phyloP scores from a whole-genome alignment of 1,140 invertebrate species.

The Riptortus pedestris region DNA sequence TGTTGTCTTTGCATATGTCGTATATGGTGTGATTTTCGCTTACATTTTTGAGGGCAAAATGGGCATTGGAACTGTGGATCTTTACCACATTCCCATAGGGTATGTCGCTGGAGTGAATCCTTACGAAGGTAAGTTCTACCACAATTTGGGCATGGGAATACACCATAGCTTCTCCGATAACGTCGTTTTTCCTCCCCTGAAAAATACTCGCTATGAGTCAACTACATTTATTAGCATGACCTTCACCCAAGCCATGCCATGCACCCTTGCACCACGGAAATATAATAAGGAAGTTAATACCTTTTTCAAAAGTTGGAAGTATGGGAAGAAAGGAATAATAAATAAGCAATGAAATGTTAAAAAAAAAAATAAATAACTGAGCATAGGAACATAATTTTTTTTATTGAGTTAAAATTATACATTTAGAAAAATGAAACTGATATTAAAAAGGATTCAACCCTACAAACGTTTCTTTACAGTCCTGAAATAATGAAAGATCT shows the following conservation, averaged over 20 bases:
- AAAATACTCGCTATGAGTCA: constrained; percentile 11
- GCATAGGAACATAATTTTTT: background rate
- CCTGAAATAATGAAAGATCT: background rate
- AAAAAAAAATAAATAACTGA: constrained; percentile 5
- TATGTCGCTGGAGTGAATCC: constrained; percentile 40
- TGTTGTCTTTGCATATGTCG: constrained; percentile 49
- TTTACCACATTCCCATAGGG: constrained; percentile 48
- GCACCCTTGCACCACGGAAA: constrained; percentile 12
- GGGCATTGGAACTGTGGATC: constrained; percentile 47
- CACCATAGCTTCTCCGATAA: constrained; percentile 21
- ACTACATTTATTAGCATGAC: constrained; percentile 5
- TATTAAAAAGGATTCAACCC: background rate
- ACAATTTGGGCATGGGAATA: constrained; percentile 45
- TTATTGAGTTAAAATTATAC: background rate
- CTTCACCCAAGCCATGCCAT: constrained; percentile 16
- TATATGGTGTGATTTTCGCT: constrained; percentile 47
- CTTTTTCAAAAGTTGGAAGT: background rate
- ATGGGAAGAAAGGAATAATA: background rate
- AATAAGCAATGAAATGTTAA: background rate
- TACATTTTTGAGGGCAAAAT: constrained; percentile 45
- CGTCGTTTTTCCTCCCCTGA: constrained; percentile 7
- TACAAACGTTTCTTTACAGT: no score
- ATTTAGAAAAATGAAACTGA: background rate
- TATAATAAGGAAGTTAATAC: no score
- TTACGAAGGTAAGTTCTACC: constrained; percentile 54